phyloP scores from a whole-genome alignment of 2,888 invertebrate genomes.

The Omphaloscelis lunosa region DNA sequence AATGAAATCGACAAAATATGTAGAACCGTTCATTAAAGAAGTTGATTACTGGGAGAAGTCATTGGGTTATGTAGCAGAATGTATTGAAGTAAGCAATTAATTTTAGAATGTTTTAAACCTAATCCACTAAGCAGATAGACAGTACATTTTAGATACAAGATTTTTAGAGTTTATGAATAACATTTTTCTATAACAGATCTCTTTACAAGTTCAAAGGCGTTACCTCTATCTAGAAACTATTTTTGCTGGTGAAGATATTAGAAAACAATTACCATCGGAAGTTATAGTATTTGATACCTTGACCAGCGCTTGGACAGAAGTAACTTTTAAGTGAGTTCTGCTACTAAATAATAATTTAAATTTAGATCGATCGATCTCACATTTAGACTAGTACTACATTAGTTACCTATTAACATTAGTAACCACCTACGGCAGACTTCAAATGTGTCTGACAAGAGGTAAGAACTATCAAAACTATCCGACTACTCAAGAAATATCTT shows the following conservation, averaged over 20 bases:
- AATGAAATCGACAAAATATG: slow-evolving; percentile 97
- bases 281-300: slow-evolving; percentile 94
- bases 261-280: slow-evolving; percentile 95
- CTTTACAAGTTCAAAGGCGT: slow-evolving; percentile 95
- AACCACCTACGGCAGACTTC: background rate
- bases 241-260: slow-evolving; percentile 96
- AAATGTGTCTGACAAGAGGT: background rate
- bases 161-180: background rate
- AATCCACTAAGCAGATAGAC: background rate
- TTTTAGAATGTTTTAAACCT: background rate
- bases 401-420: too few species aligned
- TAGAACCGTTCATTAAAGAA: slow-evolving; percentile 95
- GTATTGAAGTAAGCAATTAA: slow-evolving; percentile 91
- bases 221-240: slow-evolving; percentile 97
- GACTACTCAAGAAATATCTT: background rate
- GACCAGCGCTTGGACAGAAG: slow-evolving; percentile 93
- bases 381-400: background rate
- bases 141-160: background rate
- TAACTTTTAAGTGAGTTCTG: slow-evolving; percentile 90
- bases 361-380: background rate
- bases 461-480: background rate
- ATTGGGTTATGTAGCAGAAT: slow-evolving; percentile 95
- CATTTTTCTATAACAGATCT: slow-evolving; percentile 79
- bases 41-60: slow-evolving; percentile 97
- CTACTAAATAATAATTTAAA: slow-evolving; percentile 10